A percentile compares a stretch with the other conserved stretches of the same genome.
phyloP scores from a whole-genome alignment of 2,113 vertebrate species.

The Sinocyclocheilus anophthalmus region DNA sequence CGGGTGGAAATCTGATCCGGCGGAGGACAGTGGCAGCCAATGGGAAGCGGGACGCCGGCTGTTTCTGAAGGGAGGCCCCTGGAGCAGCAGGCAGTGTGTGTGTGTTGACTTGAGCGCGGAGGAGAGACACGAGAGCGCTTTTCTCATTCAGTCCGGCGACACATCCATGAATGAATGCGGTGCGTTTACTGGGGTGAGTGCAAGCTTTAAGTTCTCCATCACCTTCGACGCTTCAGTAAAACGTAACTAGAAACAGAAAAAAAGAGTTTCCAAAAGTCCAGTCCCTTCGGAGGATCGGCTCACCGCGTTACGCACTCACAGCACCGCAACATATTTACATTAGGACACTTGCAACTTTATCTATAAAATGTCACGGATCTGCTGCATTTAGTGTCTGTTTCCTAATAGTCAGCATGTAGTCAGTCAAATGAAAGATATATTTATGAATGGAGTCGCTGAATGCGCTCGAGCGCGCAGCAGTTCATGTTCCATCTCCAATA shows the following conservation, averaged over 20 bases:
- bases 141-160: slow-evolving; percentile 49
- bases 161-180: slow-evolving; percentile 74
- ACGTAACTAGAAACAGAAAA: slow-evolving; percentile 4
- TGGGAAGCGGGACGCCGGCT: slow-evolving; percentile 83
- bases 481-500: slow-evolving; percentile 68
- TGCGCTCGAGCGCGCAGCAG: slow-evolving; percentile 65
- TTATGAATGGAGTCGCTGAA: slow-evolving; percentile 34
- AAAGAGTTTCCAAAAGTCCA: slow-evolving; percentile 32
- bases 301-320: background rate
- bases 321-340: background rate
- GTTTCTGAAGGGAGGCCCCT: slow-evolving; percentile 69
- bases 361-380: background rate
- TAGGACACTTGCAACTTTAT: slow-evolving; percentile 1
- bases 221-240: slow-evolving; percentile 32
- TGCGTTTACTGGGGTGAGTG: slow-evolving; percentile 82
- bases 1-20: slow-evolving; percentile 83
- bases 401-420: background rate
- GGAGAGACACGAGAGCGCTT: slow-evolving; percentile 51
- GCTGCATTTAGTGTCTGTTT: background rate
- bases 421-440: background rate
- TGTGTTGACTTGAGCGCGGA: slow-evolving; percentile 35
- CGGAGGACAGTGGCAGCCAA: slow-evolving; percentile 84
- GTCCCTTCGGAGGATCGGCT: slow-evolving; percentile 3
- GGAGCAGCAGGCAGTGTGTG: slow-evolving; percentile 78
- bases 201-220: slow-evolving; percentile 72